phyloP scores from a whole-genome alignment of 2,113 vertebrate genomes.

The Drymodes brunneopygia region DNA sequence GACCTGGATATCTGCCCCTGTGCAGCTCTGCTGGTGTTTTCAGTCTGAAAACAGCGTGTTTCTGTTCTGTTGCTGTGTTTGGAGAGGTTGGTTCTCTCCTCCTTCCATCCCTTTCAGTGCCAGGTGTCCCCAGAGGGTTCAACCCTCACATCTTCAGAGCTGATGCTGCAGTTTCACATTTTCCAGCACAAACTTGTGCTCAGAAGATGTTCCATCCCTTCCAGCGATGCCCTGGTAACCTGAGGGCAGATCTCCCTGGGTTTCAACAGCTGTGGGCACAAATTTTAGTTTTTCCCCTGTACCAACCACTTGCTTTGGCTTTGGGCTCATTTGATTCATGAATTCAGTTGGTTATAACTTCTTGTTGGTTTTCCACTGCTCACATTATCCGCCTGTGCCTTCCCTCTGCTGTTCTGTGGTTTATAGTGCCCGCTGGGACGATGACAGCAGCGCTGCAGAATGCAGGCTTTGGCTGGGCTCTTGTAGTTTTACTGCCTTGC shows the following conservation, averaged over 20 bases:
- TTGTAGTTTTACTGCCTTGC: neutral
- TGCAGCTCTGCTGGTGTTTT: rapidly evolving
- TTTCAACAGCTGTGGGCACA: neutral
- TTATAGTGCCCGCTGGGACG: neutral
- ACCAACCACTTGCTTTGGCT: neutral
- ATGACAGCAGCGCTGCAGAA: constrained; percentile 22
- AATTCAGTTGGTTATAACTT: neutral
- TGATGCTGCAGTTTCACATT: neutral
- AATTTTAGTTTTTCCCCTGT: neutral
- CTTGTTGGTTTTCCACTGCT: neutral
- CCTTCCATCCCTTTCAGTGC: neutral
- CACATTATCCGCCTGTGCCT: neutral
- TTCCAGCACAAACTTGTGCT: neutral
- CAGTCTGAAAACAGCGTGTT: rapidly evolving
- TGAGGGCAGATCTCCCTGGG: neutral
- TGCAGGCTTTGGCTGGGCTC: neutral
- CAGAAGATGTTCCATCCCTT: neutral
- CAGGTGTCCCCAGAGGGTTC: neutral
- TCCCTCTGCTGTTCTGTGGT: neutral
- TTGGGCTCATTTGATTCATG: neutral
- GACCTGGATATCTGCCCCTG: rapidly evolving
- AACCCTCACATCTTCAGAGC: rapidly evolving
- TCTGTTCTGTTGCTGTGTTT: neutral
- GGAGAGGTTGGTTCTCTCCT: neutral
- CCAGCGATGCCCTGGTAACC: neutral